Percentiles rank a stretch among this genome's conserved stretches.
phyloP scores from a whole-genome alignment of 2,797 vertebrate species.

The Hoplostethus atlanticus region DNA sequence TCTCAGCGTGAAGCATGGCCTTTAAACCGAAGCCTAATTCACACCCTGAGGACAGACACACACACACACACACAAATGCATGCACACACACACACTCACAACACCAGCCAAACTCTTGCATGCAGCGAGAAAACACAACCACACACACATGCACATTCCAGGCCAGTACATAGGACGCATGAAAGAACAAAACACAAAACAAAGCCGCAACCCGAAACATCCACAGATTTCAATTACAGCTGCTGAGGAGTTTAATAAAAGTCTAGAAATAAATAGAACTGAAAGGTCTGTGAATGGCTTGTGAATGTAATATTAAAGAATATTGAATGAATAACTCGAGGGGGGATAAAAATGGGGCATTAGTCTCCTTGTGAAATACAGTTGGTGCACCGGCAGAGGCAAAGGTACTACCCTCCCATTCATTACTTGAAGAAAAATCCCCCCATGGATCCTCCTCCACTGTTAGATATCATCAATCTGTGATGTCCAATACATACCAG shows the following conservation, averaged over 20 bases:
- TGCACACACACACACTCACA: constrained; percentile 9
- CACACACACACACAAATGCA: constrained; percentile 31
- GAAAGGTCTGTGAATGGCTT: constrained; percentile 20
- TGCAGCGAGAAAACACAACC: constrained; percentile 9
- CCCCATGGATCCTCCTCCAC: too few relatives aligned
- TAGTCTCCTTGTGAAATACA: not conserved
- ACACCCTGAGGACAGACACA: constrained; percentile 48
- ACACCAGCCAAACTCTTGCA: constrained; percentile 20
- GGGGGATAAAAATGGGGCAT: not conserved
- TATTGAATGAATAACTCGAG: constrained; percentile 15
- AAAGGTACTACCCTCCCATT: too few relatives aligned
- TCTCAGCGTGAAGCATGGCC: constrained; percentile 63
- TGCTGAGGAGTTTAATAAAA: not conserved
- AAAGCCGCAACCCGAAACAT: not conserved
- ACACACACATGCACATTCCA: constrained; percentile 9
- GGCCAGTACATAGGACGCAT: constrained; percentile 21
- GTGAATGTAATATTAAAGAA: constrained; percentile 34
- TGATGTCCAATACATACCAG: too few relatives aligned
- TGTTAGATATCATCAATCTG: too few relatives aligned
- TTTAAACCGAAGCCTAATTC: constrained; percentile 59
- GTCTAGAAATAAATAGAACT: constrained; percentile 6
- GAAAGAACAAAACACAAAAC: constrained; percentile 21
- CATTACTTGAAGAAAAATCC: too few relatives aligned
- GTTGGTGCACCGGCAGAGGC: too few relatives aligned
- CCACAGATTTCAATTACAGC: constrained; percentile 8